A percentile compares a stretch with the other conserved stretches of the same genome.
Conservation (phyloP, 1,140 invertebrate genomes). For the Sycophila sp. region DNA sequence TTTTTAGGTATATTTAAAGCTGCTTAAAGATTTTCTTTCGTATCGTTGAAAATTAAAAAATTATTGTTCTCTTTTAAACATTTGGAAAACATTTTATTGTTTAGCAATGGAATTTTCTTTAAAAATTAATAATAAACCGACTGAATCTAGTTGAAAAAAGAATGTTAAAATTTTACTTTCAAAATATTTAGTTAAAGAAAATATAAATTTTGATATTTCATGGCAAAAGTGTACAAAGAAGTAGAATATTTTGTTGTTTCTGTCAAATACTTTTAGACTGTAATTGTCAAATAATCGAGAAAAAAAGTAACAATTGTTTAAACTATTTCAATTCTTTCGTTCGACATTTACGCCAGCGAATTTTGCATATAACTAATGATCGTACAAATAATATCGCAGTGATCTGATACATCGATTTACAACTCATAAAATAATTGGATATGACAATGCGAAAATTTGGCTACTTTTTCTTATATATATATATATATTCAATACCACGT, state of each 20-base stretch:
- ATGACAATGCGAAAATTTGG: too few relatives aligned
- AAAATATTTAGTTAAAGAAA: background rate
- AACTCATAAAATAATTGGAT: too few relatives aligned
- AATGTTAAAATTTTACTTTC: too few relatives aligned
- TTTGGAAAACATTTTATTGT: background rate
- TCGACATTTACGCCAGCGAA: background rate
- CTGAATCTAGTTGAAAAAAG: too few relatives aligned
- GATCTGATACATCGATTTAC: too few relatives aligned
- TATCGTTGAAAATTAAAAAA: too few relatives aligned
- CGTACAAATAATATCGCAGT: background rate
- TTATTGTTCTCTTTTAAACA: background rate
- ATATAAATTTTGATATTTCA: too few relatives aligned
- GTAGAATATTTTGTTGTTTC: background rate
- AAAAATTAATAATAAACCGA: too few relatives aligned
- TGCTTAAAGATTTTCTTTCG: background rate
- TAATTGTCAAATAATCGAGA: background rate
- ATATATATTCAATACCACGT: background rate
- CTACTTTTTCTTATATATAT: background rate
- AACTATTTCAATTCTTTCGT: background rate
- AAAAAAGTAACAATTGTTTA: background rate
- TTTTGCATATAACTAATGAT: background rate
- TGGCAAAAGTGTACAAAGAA: background rate
- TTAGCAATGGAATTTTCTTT: too few relatives aligned
- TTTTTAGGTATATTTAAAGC: background rate
- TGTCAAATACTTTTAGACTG: background rate